Base-by-base conservation (phyloP, 2,797 vertebrate species). In the Eptatretus atami region DNA sequence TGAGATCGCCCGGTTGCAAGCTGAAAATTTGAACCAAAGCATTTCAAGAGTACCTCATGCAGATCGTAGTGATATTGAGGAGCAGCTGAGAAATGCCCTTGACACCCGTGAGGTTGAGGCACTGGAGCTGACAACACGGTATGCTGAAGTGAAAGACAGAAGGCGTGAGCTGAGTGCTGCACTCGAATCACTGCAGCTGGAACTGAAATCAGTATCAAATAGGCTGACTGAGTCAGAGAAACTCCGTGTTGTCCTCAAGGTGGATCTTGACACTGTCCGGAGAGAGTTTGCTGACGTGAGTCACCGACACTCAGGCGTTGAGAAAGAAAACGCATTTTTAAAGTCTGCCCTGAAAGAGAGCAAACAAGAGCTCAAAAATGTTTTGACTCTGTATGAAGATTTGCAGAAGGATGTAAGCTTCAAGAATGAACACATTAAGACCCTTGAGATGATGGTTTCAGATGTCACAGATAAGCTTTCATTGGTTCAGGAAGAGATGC, bases 221-320 rank as follows among this genome's bases (percentile, higher is more conserved):
- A 61, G 25, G 57, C 25, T 61, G n/a, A 61, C 57, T 25, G 57
- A 61, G 57, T 61, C 57, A n/a, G 57, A 61, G 57, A 61, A 61
- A 24, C n/a, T 61, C 9, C n/a, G 25, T n/a, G 25, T 25, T n/a
- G 57, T 61, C n/a, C 57, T 61, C 57, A 61, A 61, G 25, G 57
- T 61, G 57, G 57, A 61, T 10, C 57, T 61, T 10, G 57, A 61
- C 57, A 24, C 57, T n/a, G 25, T n/a, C n/a, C n/a, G 57, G 57
- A 61, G 25, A 24, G 57, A 61, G 57, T 10, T 25, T n/a, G 57
- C 57, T 12, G 57, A 61, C 11, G n/a, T 61, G 57, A n/a, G n/a
- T n/a, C n/a, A 61, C 25, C n/a, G 25, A 24, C 57, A n/a, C 12
- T 61, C 57, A n/a, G 12, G 12, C 10, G 57, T 25, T 12, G 25